Evolutionary conservation across 2,797 vertebrate genomes (phyloP).

Genomic region (Psittacula derbiana): DNA sequence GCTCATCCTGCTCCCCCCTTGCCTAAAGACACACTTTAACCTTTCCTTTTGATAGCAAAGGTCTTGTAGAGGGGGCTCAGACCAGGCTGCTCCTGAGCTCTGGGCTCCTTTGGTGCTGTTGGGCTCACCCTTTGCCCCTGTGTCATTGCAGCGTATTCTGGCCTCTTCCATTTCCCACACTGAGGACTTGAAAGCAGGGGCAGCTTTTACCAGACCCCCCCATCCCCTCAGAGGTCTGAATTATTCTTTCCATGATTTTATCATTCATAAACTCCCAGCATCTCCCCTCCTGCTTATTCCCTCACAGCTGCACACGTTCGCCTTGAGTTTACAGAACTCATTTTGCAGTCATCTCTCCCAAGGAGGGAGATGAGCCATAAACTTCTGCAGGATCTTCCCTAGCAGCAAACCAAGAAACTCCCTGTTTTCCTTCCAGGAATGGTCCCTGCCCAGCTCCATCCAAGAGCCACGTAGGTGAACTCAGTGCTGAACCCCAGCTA

Average conservation of each 20-base stretch:
- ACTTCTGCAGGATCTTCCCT: background rate
- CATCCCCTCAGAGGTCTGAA: background rate
- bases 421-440: background rate
- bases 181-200: background rate
- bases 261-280: background rate
- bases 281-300: background rate
- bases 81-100: background rate
- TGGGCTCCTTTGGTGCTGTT: background rate
- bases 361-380: background rate
- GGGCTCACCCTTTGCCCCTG: fast-evolving
- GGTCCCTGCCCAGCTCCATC: background rate
- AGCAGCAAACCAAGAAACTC: background rate
- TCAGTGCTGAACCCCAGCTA: background rate
- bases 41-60: background rate
- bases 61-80: fast-evolving
- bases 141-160: background rate
- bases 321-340: background rate
- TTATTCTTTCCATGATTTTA: background rate
- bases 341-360: fast-evolving
- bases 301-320: background rate
- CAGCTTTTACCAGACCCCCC: background rate
- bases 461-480: background rate
- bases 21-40: background rate
- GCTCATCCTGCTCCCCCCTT: background rate
- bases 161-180: background rate